Percentiles rank a stretch among this genome's conserved stretches.
Evolutionary conservation across 2,113 vertebrate species (phyloP).

Genomic region (Xiphophorus maculatus): DNA sequence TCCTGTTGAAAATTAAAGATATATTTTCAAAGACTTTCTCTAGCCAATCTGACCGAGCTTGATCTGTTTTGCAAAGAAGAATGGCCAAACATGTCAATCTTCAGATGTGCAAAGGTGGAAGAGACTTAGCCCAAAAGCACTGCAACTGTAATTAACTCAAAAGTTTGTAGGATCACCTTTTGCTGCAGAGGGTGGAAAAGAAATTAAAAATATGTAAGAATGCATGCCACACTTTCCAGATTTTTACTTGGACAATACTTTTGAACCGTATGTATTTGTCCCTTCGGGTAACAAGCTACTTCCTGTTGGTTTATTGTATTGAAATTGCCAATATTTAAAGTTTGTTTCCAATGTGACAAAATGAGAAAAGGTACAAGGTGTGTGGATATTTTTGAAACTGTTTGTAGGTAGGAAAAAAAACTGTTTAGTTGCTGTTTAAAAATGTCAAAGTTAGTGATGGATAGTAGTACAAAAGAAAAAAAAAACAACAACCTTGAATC

Average conservation of each 20-base stretch:
- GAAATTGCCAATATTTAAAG: not conserved
- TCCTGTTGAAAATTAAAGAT: not conserved
- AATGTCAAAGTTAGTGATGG: too few relatives aligned
- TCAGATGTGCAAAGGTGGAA: not conserved
- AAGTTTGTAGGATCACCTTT: not conserved
- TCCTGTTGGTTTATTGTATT: not conserved
- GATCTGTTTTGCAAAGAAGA: too few relatives aligned
- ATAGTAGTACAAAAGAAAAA: too few relatives aligned
- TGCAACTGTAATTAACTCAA: not conserved
- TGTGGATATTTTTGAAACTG: not conserved
- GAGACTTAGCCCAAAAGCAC: not conserved
- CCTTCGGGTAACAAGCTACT: not conserved
- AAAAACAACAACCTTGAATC: too few relatives aligned
- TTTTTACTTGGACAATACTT: not conserved
- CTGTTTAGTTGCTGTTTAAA: not conserved
- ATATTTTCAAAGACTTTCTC: not conserved
- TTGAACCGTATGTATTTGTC: too few relatives aligned
- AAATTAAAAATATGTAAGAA: not conserved
- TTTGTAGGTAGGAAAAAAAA: too few relatives aligned
- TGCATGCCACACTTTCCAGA: not conserved
- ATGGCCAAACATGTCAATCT: not conserved
- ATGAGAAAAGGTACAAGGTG: not conserved
- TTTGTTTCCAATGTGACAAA: not conserved
- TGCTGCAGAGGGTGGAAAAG: too few relatives aligned
- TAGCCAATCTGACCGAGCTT: too few relatives aligned